A percentile compares a stretch with the other conserved stretches of the same genome.
Evolutionary conservation across 2,888 invertebrate species (phyloP).

Genomic region (Andrena dorsata): DNA sequence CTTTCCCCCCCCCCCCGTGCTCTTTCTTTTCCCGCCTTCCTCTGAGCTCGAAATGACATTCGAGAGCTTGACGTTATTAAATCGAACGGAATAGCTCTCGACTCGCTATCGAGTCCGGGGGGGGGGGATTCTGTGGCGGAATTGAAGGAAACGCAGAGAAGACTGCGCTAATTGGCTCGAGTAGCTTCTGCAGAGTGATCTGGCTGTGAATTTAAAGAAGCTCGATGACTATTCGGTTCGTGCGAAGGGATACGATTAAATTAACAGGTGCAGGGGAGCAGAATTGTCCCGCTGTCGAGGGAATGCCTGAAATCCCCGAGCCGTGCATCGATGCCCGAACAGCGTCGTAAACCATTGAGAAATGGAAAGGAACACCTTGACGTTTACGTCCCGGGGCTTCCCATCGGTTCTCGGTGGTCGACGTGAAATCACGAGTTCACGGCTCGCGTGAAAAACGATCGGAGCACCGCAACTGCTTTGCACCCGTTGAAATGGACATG

Average conservation of each 20-base stretch:
- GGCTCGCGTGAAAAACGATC: slow-evolving; percentile 35
- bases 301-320: not conserved
- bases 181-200: slow-evolving; percentile 7
- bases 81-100: slow-evolving; percentile 28
- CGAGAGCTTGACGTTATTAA: slow-evolving; percentile 35
- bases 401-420: not conserved
- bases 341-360: slow-evolving; percentile 29
- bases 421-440: slow-evolving; percentile 25
- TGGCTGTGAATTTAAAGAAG: not conserved
- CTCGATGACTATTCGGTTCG: not conserved
- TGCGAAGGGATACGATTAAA: not conserved
- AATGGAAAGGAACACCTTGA: slow-evolving; percentile 14
- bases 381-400: slow-evolving; percentile 39
- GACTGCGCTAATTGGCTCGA: slow-evolving; percentile 33
- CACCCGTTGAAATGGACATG: slow-evolving; percentile 17
- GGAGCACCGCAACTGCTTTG: slow-evolving; percentile 4
- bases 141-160: not conserved
- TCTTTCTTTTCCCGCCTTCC: not conserved
- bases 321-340: slow-evolving; percentile 3
- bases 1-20: not conserved
- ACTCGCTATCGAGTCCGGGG: not conserved
- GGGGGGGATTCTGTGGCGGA: not conserved
- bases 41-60: not conserved
- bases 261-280: too few relatives aligned
- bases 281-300: not conserved